phyloP scores from a whole-genome alignment of 2,113 vertebrate species.

The Patagioenas fasciata region DNA sequence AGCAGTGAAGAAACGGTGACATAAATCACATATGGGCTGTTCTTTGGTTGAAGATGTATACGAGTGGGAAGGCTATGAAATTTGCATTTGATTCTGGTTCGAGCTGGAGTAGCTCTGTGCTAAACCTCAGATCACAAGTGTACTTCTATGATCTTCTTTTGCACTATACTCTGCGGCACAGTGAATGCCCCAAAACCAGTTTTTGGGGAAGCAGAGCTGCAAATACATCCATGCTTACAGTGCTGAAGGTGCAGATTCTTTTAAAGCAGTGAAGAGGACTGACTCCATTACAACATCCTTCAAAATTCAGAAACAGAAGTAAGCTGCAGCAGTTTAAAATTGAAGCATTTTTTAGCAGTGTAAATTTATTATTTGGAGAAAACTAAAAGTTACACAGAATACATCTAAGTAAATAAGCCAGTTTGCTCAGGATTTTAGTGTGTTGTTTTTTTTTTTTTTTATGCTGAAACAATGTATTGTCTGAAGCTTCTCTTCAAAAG shows the following conservation, averaged over 20 bases:
- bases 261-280: not conserved
- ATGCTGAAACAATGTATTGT: not conserved
- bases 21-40: not conserved
- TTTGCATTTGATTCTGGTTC: not conserved
- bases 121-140: not conserved
- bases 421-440: not conserved
- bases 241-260: not conserved
- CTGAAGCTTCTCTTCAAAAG: not conserved
- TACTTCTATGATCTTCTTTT: not conserved
- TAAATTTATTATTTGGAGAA: not conserved
- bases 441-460: too few relatives aligned
- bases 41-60: not conserved
- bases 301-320: not conserved
- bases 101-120: not conserved
- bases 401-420: not conserved
- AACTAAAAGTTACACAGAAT: not conserved
- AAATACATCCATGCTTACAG: not conserved
- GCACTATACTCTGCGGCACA: not conserved
- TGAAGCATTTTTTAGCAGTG: not conserved
- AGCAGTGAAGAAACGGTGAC: not conserved
- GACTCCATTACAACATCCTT: not conserved
- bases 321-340: not conserved
- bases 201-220: not conserved
- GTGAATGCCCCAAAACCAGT: not conserved
- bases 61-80: not conserved